Evolutionary conservation across 2,888 invertebrate genomes (phyloP).

Genomic region (Mongoloraphidia duomilia): DNA sequence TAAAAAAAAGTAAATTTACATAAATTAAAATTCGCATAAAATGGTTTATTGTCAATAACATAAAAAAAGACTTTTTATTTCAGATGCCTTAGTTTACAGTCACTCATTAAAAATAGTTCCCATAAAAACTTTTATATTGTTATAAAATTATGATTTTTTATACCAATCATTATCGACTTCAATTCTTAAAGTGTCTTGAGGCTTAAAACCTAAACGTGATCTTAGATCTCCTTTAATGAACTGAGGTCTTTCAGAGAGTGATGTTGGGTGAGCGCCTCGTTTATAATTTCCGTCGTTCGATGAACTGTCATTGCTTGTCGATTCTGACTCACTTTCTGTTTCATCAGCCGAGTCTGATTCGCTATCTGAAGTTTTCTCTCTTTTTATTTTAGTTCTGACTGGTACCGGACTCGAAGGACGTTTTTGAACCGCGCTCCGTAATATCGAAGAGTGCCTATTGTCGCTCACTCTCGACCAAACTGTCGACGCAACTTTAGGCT

Average conservation of each 20-base stretch:
- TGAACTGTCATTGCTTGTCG: constrained; percentile 3
- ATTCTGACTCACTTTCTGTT: constrained; percentile 9
- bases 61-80: not conserved
- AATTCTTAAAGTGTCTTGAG: constrained; percentile 24
- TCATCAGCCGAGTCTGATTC: too few relatives aligned
- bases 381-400: not conserved
- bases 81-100: not conserved
- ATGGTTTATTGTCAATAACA: not conserved
- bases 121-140: not conserved
- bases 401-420: too few relatives aligned
- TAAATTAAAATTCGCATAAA: not conserved
- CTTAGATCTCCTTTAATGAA: constrained; percentile 15
- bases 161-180: constrained; percentile 25
- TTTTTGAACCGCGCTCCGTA: too few relatives aligned
- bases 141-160: constrained; percentile 14
- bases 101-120: not conserved
- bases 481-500: constrained; percentile 24
- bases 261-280: not conserved
- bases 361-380: not conserved
- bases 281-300: not conserved
- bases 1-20: not conserved
- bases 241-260: constrained; percentile 17
- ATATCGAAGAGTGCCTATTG: not conserved
- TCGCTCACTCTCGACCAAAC: constrained; percentile 10
- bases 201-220: constrained; percentile 6